phyloP scores from a whole-genome alignment of 2,888 invertebrate species.

The Agrilus mali region DNA sequence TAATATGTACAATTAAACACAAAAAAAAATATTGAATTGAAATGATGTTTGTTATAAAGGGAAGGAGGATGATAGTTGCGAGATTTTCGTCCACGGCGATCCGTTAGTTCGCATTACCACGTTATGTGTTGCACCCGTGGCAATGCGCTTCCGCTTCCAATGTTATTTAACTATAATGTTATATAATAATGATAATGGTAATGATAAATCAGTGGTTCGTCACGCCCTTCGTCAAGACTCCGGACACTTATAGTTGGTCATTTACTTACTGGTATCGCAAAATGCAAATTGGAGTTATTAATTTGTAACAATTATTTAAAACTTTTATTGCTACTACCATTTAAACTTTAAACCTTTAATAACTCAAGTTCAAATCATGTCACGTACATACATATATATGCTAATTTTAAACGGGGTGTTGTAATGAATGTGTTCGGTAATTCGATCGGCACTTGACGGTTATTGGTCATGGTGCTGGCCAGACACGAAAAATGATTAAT shows the following conservation, averaged over 20 bases:
- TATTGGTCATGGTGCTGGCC: slow-evolving; percentile 17
- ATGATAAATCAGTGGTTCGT: slow-evolving; percentile 25
- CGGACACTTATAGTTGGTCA: slow-evolving; percentile 32
- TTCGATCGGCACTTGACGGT: slow-evolving; percentile 13
- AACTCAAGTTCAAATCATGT: no score
- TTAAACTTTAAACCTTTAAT: no score
- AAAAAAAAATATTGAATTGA: no score
- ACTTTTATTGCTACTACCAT: slow-evolving; percentile 5
- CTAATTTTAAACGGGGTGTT: slow-evolving; percentile 25
- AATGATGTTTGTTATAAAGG: no score
- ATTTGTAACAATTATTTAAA: slow-evolving; percentile 6
- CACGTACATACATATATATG: not conserved
- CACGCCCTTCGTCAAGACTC: slow-evolving; percentile 28
- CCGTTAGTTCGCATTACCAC: slow-evolving; percentile 16
- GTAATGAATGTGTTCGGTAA: slow-evolving; percentile 16
- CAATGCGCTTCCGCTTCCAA: slow-evolving; percentile 20
- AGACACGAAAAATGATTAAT: slow-evolving; percentile 12
- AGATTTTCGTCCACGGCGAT: no score
- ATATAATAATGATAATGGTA: no score
- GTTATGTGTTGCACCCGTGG: slow-evolving; percentile 17
- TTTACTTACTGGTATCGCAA: slow-evolving; percentile 8
- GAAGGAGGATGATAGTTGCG: no score
- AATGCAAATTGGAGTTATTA: slow-evolving; percentile 6
- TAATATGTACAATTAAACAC: no score
- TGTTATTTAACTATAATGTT: slow-evolving; percentile 7